These are phyloP conservation scores for Oscheius sp. DNA, from an alignment of 2,888 invertebrate genomes.

Conservation along the genomic window DNA sequence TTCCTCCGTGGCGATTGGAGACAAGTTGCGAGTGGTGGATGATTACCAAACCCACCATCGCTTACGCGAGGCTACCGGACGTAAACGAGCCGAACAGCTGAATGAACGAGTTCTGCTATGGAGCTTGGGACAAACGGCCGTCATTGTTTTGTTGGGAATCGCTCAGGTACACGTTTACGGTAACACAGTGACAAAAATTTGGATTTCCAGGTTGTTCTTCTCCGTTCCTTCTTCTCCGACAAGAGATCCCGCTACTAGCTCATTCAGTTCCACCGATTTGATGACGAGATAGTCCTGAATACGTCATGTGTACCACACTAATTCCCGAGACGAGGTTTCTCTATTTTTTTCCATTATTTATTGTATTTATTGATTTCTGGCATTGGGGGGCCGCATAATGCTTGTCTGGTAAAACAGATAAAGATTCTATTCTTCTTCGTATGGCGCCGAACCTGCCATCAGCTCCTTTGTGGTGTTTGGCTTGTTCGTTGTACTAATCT, in stretches of 20 bases:
- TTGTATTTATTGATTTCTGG: slow-evolving; percentile 19
- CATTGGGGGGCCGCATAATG: slow-evolving; percentile 8
- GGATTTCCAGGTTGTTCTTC: slow-evolving; percentile 51
- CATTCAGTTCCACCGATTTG: not conserved
- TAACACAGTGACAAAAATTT: too few species aligned
- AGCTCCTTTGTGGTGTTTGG: slow-evolving; percentile 22
- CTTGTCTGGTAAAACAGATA: not conserved
- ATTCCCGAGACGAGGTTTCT: slow-evolving; percentile 13
- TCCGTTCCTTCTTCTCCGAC: slow-evolving; percentile 72
- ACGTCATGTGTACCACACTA: not conserved
- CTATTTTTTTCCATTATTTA: slow-evolving; percentile 7
- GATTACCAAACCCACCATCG: slow-evolving; percentile 98
- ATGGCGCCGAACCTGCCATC: slow-evolving; percentile 11
- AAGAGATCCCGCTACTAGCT: slow-evolving; percentile 60
- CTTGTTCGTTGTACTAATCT: slow-evolving; percentile 26
- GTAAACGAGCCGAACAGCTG: slow-evolving; percentile 94
- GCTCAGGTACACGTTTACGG: slow-evolving; percentile 83
- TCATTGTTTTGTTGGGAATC: slow-evolving; percentile 87
- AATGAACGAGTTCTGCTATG: slow-evolving; percentile 93
- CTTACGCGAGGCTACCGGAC: slow-evolving; percentile 90
- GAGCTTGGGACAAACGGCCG: slow-evolving; percentile 89
- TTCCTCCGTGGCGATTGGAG: slow-evolving; percentile 66
- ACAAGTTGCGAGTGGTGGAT: slow-evolving; percentile 77
- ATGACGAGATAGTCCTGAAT: not conserved
- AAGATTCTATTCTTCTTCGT: not conserved